Evolutionary conservation across 2,888 invertebrate genomes (phyloP).

Genomic region (Hypomecis punctinalis): DNA sequence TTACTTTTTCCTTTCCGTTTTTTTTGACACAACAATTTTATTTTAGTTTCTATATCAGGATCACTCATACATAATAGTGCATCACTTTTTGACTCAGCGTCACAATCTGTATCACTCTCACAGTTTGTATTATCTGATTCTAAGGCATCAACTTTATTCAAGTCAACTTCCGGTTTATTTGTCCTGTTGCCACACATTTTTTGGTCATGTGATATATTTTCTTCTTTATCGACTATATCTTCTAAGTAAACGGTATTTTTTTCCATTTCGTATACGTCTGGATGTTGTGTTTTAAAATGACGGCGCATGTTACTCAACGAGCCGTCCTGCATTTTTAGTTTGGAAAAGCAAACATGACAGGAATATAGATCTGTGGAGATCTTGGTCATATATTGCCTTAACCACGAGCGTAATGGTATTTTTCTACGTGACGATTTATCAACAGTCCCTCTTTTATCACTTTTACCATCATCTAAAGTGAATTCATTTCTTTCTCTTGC

Average conservation of each 20-base stretch:
- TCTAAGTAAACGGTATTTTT: background rate
- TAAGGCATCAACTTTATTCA: background rate
- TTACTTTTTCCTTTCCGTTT: conserved; percentile 12
- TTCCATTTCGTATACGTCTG: background rate
- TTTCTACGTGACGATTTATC: background rate
- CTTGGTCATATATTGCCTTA: conserved; percentile 3
- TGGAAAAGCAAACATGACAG: conserved; percentile 1
- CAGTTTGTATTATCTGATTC: background rate
- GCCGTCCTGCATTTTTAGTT: background rate
- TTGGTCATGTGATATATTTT: background rate
- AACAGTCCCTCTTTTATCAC: background rate
- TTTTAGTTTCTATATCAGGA: conserved; percentile 16
- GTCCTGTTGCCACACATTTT: background rate
- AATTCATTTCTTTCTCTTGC: conserved; percentile 12
- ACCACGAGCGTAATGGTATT: background rate
- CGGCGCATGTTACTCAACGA: background rate
- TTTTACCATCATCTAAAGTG: background rate
- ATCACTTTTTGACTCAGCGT: background rate
- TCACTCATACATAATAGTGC: conserved; percentile 8
- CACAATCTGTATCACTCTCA: conserved; percentile 5
- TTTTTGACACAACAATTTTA: conserved; percentile 11
- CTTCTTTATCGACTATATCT: background rate
- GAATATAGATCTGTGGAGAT: background rate
- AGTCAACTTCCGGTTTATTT: background rate
- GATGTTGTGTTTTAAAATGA: background rate